Evolutionary conservation across 2,888 invertebrate species (phyloP).

Genomic region (Xanthorhoe designata): DNA sequence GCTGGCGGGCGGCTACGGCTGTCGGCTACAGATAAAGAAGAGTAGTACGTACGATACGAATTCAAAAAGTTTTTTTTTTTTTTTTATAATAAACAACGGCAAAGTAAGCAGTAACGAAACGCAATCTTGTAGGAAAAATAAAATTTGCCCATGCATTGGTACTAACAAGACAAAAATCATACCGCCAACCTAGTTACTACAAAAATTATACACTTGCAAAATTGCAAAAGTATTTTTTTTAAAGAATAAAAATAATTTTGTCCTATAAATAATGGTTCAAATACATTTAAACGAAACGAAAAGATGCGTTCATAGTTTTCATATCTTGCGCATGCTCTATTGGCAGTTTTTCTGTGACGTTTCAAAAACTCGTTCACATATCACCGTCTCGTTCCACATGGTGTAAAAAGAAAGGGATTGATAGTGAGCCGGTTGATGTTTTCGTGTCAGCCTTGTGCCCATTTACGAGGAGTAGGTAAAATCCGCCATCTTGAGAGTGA

Average conservation of each 20-base stretch:
- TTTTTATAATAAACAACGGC: background rate
- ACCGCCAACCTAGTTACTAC: background rate
- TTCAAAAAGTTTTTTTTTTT: constrained; percentile 6
- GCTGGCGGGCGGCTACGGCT: constrained; percentile 46
- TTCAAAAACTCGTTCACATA: constrained; percentile 69
- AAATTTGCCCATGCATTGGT: too few species aligned
- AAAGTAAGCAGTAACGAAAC: constrained; percentile 52
- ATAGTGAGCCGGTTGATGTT: constrained; percentile 84
- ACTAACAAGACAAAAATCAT: background rate
- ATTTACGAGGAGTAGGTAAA: constrained; percentile 85
- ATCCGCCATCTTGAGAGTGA: constrained; percentile 88
- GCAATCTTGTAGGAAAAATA: too few species aligned
- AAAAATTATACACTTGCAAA: background rate
- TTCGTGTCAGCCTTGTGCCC: constrained; percentile 86
- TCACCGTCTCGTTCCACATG: constrained; percentile 71
- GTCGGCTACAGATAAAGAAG: constrained; percentile 39
- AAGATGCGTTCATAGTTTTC: constrained; percentile 67
- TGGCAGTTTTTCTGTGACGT: constrained; percentile 77
- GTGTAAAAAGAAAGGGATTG: constrained; percentile 76
- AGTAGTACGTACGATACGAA: too few species aligned
- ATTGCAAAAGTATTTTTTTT: too few species aligned
- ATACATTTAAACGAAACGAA: constrained; percentile 44
- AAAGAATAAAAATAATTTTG: background rate
- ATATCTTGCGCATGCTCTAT: constrained; percentile 77
- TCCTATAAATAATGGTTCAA: background rate